phyloP scores from a whole-genome alignment of 2,888 invertebrate genomes.

The Drosophila putrida region DNA sequence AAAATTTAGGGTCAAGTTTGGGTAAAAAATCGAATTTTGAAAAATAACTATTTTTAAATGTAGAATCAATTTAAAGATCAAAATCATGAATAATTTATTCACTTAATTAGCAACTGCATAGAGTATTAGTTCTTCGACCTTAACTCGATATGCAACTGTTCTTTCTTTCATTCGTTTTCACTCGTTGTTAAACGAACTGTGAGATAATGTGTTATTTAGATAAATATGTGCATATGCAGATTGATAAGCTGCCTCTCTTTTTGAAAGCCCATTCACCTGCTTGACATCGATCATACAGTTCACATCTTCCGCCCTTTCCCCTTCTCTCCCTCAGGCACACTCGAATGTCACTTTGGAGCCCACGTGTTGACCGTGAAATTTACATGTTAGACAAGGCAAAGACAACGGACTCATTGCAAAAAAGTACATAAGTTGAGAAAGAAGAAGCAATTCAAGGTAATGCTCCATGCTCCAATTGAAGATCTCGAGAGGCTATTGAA shows the following conservation, averaged over 20 bases:
- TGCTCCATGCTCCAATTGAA: conserved; percentile 70
- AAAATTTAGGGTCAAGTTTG: too few relatives aligned
- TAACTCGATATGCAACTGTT: not conserved
- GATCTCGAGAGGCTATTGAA: conserved; percentile 67
- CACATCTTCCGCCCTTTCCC: conserved; percentile 19
- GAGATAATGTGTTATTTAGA: conserved; percentile 1
- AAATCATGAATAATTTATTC: too few relatives aligned
- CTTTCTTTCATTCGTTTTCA: not conserved
- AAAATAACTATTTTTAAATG: too few relatives aligned
- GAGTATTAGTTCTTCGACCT: not conserved
- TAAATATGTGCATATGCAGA: conserved; percentile 31
- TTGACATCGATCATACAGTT: conserved; percentile 27
- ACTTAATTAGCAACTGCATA: too few relatives aligned
- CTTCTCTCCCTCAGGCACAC: conserved; percentile 11
- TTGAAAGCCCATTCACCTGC: conserved; percentile 47
- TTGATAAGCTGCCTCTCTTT: conserved; percentile 42
- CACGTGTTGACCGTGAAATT: conserved; percentile 71
- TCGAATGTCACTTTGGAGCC: conserved; percentile 43
- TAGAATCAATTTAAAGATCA: too few relatives aligned
- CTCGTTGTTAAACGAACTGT: not conserved
- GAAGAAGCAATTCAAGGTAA: conserved; percentile 50
- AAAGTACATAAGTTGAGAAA: conserved; percentile 1
- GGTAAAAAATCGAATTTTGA: too few relatives aligned
- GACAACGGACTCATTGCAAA: conserved; percentile 31
- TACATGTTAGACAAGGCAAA: conserved; percentile 43